These are phyloP conservation scores for Rhabdophis nuchalis DNA, from an alignment of 2,797 vertebrate species.

Conservation along the genomic window DNA sequence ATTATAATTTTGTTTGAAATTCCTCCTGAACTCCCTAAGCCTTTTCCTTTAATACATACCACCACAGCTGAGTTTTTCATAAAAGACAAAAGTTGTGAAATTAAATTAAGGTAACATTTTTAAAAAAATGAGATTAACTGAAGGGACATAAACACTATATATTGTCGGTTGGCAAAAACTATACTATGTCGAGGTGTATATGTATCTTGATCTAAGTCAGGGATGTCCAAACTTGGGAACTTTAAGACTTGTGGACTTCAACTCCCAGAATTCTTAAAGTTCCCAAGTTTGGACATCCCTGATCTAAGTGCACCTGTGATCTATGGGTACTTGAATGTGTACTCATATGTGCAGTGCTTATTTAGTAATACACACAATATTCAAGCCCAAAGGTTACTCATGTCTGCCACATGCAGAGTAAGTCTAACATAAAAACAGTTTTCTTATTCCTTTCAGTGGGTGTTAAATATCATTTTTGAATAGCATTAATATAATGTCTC, in stretches of 20 bases:
- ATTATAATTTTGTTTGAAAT: conserved; percentile 15
- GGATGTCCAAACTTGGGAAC: no score
- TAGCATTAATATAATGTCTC: background rate
- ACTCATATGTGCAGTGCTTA: background rate
- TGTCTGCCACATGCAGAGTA: background rate
- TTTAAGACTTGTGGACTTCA: no score
- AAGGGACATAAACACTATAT: background rate
- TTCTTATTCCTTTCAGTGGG: background rate
- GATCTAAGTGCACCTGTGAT: background rate
- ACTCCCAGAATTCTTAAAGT: no score
- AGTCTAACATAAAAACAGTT: background rate
- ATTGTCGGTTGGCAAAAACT: background rate
- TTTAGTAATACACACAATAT: background rate
- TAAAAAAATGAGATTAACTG: background rate
- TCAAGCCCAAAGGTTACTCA: background rate
- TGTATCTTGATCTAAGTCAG: no score
- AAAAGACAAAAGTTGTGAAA: background rate
- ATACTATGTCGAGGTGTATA: background rate
- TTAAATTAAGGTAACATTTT: background rate
- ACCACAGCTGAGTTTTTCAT: background rate
- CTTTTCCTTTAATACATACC: background rate
- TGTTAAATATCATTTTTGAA: background rate
- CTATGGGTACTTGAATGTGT: background rate
- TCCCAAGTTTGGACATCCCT: no score
- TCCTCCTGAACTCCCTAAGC: background rate